phyloP scores from a whole-genome alignment of 2,113 vertebrate genomes.

The Nicator chloris region DNA sequence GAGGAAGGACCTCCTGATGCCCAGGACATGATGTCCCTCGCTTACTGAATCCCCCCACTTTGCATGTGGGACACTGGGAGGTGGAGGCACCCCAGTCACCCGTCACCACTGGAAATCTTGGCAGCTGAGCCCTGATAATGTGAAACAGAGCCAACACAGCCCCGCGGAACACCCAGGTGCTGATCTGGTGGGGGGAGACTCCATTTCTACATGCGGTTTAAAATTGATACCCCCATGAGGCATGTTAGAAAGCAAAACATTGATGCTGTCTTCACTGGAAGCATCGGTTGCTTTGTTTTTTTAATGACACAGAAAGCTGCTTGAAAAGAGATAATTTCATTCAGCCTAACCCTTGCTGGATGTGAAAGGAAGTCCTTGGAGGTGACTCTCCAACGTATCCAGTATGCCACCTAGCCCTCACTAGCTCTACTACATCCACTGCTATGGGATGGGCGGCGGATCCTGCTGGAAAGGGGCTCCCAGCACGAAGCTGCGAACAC shows the following conservation, averaged over 20 bases:
- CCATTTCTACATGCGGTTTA: slow-evolving; percentile 46
- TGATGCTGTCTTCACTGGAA: slow-evolving; percentile 64
- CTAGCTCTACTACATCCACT: slow-evolving; percentile 53
- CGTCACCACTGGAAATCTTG: background rate
- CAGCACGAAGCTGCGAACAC: background rate
- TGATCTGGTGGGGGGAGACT: slow-evolving; percentile 32
- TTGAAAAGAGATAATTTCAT: slow-evolving; percentile 51
- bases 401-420: slow-evolving; percentile 78
- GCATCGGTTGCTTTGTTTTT: slow-evolving; percentile 51
- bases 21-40: background rate
- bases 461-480: background rate
- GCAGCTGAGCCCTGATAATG: background rate
- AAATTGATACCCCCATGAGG: slow-evolving; percentile 60
- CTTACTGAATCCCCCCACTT: background rate
- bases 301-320: slow-evolving; percentile 56
- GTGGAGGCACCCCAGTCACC: background rate
- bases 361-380: slow-evolving; percentile 45
- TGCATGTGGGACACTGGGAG: background rate
- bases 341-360: slow-evolving; percentile 38
- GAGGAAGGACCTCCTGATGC: background rate
- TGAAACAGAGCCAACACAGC: slow-evolving; percentile 18
- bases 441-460: background rate
- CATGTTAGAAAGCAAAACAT: slow-evolving; percentile 64
- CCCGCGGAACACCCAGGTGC: background rate
- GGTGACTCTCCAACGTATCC: slow-evolving; percentile 65